A percentile compares a stretch with the other conserved stretches of the same genome.
These are phyloP conservation scores for Corticium candelabrum DNA, from an alignment of 37 sponge, comb jelly and placozoan species.

Conservation along the genomic window DNA sequence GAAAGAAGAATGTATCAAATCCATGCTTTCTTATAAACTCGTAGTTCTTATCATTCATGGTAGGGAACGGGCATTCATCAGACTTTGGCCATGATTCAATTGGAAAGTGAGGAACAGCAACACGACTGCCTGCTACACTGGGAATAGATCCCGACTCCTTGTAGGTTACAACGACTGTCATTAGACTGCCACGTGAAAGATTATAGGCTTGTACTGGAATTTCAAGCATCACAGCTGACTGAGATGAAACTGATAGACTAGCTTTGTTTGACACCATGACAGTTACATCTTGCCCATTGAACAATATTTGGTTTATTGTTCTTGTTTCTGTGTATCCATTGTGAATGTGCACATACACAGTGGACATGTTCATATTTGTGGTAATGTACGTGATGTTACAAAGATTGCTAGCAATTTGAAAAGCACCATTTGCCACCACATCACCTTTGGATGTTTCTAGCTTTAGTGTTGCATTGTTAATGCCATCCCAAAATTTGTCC, in stretches of 20 bases:
- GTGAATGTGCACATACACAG: conserved; percentile 37
- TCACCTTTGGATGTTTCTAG: conserved; percentile 14
- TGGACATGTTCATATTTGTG: conserved; percentile 16
- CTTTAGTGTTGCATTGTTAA: conserved; percentile 11
- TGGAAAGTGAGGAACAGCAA: conserved; percentile 36
- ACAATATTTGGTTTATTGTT: conserved; percentile 24
- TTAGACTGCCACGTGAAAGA: conserved; percentile 24
- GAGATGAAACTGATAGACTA: conserved; percentile 27
- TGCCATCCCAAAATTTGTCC: conserved; percentile 20
- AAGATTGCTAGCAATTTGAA: conserved; percentile 12
- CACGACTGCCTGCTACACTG: conserved; percentile 28
- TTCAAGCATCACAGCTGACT: conserved; percentile 23
- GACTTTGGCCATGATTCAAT: conserved; percentile 53
- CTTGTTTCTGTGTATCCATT: conserved; percentile 27
- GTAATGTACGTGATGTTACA: conserved; percentile 52
- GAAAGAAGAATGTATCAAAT: conserved; percentile 45
- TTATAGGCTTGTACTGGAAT: conserved; percentile 17
- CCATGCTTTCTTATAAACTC: conserved; percentile 29
- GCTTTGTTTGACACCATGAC: conserved; percentile 19
- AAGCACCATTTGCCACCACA: conserved; percentile 20
- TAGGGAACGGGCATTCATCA: conserved; percentile 45
- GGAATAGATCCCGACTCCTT: conserved; percentile 14
- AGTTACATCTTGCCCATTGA: conserved; percentile 38
- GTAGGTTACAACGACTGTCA: conserved; percentile 39
- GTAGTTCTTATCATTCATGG: conserved; percentile 42